Evolutionary conservation across 2,797 vertebrate genomes (phyloP).

Genomic region (Melanogrammus aeglefinus): DNA sequence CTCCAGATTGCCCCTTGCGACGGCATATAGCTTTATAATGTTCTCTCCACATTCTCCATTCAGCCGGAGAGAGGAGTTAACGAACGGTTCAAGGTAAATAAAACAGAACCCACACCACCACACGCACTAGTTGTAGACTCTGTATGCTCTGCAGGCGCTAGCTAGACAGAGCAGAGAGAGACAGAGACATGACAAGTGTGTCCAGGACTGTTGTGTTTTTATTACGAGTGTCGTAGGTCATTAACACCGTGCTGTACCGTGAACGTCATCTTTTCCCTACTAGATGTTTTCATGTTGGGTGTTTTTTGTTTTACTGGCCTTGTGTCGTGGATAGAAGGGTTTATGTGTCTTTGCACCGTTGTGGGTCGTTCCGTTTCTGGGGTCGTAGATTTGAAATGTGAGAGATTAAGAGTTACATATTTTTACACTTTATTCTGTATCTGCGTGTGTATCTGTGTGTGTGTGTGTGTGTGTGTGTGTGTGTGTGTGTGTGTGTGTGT

Average conservation of each 20-base stretch:
- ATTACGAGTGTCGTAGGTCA: background rate
- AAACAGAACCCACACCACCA: conserved; percentile 30
- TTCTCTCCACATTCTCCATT: conserved; percentile 70
- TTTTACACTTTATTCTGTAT: background rate
- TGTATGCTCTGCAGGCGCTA: conserved; percentile 34
- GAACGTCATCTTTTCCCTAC: background rate
- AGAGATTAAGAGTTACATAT: background rate
- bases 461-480: background rate
- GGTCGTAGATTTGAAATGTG: background rate
- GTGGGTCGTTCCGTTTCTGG: background rate
- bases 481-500: background rate
- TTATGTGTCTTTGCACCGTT: background rate
- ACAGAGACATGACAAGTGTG: background rate
- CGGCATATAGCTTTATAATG: conserved; percentile 61
- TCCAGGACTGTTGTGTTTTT: background rate
- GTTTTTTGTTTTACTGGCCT: background rate
- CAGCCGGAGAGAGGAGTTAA: conserved; percentile 75
- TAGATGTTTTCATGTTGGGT: background rate
- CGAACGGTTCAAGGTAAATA: conserved; percentile 74
- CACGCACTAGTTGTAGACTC: conserved; percentile 23
- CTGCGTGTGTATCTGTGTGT: background rate
- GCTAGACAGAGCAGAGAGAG: background rate
- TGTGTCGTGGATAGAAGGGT: background rate
- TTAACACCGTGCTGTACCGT: background rate
- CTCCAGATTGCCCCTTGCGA: conserved; percentile 32